Conservation (phyloP, 53 echinoderm and acorn worm species). For the Crossaster papposus region DNA sequence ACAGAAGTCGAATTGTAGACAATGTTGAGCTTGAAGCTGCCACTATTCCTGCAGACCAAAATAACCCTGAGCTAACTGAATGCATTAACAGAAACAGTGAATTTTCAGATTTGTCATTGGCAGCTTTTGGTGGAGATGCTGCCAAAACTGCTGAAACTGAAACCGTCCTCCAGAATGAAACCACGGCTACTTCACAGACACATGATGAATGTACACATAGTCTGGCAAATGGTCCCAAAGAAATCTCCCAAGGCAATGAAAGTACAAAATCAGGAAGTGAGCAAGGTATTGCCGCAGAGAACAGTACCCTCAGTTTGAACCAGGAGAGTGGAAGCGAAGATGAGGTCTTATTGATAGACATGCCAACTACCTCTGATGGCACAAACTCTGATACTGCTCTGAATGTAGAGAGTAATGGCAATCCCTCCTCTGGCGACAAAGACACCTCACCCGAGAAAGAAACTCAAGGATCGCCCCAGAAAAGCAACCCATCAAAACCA, state of each 20-base stretch:
- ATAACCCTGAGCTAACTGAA: not conserved
- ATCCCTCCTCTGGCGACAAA: not conserved
- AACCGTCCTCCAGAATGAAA: not conserved
- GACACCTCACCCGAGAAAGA: not conserved
- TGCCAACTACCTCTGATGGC: not conserved
- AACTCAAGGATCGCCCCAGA: not conserved
- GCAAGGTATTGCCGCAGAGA: not conserved
- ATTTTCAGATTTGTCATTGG: not conserved
- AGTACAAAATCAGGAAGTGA: not conserved
- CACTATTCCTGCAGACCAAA: not conserved
- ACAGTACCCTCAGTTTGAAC: not conserved
- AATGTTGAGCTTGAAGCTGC: not conserved
- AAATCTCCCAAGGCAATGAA: not conserved
- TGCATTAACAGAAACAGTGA: not conserved
- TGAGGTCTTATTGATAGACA: conserved; percentile 1
- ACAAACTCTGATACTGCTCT: not conserved
- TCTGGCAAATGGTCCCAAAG: not conserved
- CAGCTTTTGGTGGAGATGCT: not conserved
- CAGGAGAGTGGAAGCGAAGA: not conserved
- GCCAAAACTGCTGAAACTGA: not conserved
- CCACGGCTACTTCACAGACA: not conserved
- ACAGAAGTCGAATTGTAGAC: not conserved
- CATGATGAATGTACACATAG: not conserved
- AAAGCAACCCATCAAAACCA: not conserved
- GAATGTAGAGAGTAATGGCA: not conserved